Evolutionary conservation across 2,797 vertebrate genomes (phyloP).

Genomic region (Sibirionetta formosa): DNA sequence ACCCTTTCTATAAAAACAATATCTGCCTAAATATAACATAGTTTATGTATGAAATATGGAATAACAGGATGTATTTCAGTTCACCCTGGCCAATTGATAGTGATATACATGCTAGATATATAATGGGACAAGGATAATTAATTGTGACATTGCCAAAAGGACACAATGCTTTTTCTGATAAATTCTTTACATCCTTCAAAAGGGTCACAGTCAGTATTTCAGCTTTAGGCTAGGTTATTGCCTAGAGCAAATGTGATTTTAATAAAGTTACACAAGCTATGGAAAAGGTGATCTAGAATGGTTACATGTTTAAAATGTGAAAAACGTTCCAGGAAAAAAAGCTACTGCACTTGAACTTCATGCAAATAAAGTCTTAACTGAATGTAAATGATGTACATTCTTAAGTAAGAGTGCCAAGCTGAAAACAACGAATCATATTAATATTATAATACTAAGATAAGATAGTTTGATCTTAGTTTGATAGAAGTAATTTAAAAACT

Average conservation of each 20-base stretch:
- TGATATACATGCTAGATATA: neutral
- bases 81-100: neutral
- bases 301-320: constrained; percentile 41
- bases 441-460: constrained; percentile 6
- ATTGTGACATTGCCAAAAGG: constrained; percentile 30
- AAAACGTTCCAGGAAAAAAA: constrained; percentile 52
- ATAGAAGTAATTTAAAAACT: constrained; percentile 31
- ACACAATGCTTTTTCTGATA: neutral
- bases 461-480: neutral
- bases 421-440: constrained; percentile 30
- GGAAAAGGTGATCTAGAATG: constrained; percentile 36
- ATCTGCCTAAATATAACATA: neutral
- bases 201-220: constrained; percentile 25
- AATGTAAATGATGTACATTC: constrained; percentile 17
- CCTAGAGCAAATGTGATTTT: constrained; percentile 50
- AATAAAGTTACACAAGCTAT: neutral
- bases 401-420: neutral
- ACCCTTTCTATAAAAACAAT: neutral
- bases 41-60: neutral
- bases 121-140: constrained; percentile 16
- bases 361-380: constrained; percentile 54
- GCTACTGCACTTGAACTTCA: constrained; percentile 38
- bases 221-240: constrained; percentile 26
- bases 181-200: constrained; percentile 30
- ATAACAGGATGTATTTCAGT: neutral